phyloP scores from a whole-genome alignment of 1,140 invertebrate genomes.

The Latrodectus geometricus region DNA sequence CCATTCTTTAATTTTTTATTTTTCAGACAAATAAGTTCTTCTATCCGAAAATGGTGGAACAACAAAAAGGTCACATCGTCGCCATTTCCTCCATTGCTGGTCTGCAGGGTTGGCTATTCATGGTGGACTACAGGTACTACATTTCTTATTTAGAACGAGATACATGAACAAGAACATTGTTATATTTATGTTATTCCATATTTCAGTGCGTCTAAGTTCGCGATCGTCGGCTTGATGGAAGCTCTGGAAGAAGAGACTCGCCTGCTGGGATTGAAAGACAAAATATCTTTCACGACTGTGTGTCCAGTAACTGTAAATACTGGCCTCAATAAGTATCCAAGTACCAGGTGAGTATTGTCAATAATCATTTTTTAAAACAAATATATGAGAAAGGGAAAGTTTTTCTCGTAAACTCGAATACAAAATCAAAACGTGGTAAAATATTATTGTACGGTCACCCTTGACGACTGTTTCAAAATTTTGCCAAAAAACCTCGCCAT shows the following conservation, averaged over 20 bases:
- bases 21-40: conserved; percentile 80
- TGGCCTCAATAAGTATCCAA: conserved; percentile 68
- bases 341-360: conserved; percentile 65
- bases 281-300: conserved; percentile 66
- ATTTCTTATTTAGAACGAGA: too few species aligned
- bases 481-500: too few species aligned
- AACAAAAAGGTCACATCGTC: conserved; percentile 85
- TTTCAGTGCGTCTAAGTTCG: conserved; percentile 79
- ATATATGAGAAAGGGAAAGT: too few species aligned
- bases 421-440: too few species aligned
- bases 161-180: too few species aligned
- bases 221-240: conserved; percentile 74
- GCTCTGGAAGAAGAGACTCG: conserved; percentile 76
- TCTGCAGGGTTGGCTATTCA: conserved; percentile 77
- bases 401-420: too few species aligned
- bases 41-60: conserved; percentile 82
- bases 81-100: conserved; percentile 85
- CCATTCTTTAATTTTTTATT: conserved; percentile 52
- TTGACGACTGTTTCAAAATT: too few species aligned
- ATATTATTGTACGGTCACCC: too few species aligned
- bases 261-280: conserved; percentile 70
- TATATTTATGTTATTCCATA: conserved; percentile 9
- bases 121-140: conserved; percentile 67
- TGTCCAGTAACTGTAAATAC: conserved; percentile 65
- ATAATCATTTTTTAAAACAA: too few species aligned